phyloP scores from a whole-genome alignment of 2,113 vertebrate species.

The Bucco capensis region DNA sequence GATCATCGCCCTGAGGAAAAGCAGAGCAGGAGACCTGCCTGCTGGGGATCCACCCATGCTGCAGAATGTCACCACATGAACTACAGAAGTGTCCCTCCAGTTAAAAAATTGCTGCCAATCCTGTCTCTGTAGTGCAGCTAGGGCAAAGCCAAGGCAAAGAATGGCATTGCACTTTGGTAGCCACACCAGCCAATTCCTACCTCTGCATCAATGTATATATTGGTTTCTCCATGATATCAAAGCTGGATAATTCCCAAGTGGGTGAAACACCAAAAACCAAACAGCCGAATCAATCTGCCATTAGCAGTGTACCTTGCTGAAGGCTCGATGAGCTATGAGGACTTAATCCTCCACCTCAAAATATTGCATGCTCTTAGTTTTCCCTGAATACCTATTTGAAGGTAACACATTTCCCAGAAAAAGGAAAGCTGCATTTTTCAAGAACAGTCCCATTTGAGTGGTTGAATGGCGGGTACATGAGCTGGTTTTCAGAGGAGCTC shows the following conservation, averaged over 20 bases:
- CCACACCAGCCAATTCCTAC: not conserved
- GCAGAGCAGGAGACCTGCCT: not conserved
- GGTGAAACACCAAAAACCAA: not conserved
- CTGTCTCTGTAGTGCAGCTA: not conserved
- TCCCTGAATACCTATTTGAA: not conserved
- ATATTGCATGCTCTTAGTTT: not conserved
- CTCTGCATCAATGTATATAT: rapidly evolving
- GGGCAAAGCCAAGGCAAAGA: not conserved
- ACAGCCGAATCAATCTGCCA: not conserved
- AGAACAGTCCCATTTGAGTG: not conserved
- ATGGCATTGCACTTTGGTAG: not conserved
- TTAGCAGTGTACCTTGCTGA: not conserved
- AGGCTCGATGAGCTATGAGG: not conserved
- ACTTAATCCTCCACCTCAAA: not conserved
- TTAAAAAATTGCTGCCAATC: not conserved
- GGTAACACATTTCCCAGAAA: not conserved
- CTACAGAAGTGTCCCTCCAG: not conserved
- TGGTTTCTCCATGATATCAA: not conserved
- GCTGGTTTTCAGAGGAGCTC: not conserved
- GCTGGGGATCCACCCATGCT: not conserved
- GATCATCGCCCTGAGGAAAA: not conserved
- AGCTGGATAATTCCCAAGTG: not conserved
- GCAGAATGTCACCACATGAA: not conserved
- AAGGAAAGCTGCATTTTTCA: not conserved
- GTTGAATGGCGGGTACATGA: rapidly evolving